Conservation (phyloP, 2,797 vertebrate genomes). For the Hylomyscus alleni region DNA sequence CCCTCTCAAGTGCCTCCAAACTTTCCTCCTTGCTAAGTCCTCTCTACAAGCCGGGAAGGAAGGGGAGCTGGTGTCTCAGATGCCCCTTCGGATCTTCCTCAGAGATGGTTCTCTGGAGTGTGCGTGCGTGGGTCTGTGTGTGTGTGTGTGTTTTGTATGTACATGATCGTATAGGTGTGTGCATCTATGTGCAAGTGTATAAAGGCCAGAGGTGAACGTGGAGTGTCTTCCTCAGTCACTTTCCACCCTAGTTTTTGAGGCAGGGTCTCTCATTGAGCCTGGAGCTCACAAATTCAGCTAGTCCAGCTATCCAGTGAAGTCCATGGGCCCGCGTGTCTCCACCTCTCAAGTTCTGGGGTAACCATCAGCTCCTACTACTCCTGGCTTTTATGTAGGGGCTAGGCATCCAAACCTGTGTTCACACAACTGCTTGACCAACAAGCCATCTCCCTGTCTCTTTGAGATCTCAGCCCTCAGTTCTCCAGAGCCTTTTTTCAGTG, state of each 20-base stretch:
- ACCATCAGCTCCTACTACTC: neutral
- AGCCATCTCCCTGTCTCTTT: neutral
- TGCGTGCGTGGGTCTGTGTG: neutral
- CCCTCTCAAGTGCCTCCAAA: neutral
- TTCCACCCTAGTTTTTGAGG: neutral
- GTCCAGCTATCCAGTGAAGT: neutral
- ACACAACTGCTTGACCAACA: too few species aligned
- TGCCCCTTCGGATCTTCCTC: neutral
- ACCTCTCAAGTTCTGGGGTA: neutral
- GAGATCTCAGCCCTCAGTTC: neutral
- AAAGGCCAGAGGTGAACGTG: neutral
- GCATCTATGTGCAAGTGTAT: neutral
- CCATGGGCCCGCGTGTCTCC: neutral
- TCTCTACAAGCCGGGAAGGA: neutral
- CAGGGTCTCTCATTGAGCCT: neutral
- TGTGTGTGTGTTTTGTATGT: neutral
- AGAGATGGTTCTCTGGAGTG: neutral
- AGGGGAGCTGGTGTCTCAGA: neutral
- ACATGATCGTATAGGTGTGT: neutral
- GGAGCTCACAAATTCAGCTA: neutral
- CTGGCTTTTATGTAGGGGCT: neutral
- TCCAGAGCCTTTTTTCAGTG: neutral
- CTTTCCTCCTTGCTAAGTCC: neutral
- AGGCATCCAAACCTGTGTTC: neutral
- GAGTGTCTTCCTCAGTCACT: neutral